Evolutionary conservation across 2,797 vertebrate genomes (phyloP).

Genomic region (Pseudocheirus occidentalis): DNA sequence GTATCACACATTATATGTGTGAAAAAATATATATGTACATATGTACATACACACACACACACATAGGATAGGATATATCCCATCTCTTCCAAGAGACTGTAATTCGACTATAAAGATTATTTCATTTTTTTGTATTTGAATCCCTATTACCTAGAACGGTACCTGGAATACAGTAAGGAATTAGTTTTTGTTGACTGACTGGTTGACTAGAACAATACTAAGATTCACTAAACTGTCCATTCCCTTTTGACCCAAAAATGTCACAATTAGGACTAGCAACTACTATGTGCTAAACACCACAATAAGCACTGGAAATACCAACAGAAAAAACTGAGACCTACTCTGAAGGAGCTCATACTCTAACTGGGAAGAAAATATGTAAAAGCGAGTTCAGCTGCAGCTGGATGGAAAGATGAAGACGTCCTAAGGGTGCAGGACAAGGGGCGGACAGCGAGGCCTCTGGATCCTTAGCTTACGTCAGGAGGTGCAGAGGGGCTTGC

Average conservation of each 20-base stretch:
- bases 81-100: background rate
- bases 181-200: background rate
- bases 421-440: background rate
- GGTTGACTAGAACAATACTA: background rate
- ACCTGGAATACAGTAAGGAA: background rate
- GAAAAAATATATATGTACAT: background rate
- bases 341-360: background rate
- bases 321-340: background rate
- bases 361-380: background rate
- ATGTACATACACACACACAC: too few relatives aligned
- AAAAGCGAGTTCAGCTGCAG: background rate
- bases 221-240: background rate
- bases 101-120: background rate
- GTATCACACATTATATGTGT: background rate
- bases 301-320: background rate
- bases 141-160: background rate
- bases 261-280: background rate
- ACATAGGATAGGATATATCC: too few relatives aligned
- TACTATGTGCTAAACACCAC: background rate
- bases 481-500: background rate
- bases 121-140: background rate
- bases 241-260: background rate
- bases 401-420: background rate
- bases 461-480: background rate
- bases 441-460: background rate